Evolutionary conservation across 2,113 vertebrate species (phyloP).

Genomic region (Dolichallabes microphthalmus): DNA sequence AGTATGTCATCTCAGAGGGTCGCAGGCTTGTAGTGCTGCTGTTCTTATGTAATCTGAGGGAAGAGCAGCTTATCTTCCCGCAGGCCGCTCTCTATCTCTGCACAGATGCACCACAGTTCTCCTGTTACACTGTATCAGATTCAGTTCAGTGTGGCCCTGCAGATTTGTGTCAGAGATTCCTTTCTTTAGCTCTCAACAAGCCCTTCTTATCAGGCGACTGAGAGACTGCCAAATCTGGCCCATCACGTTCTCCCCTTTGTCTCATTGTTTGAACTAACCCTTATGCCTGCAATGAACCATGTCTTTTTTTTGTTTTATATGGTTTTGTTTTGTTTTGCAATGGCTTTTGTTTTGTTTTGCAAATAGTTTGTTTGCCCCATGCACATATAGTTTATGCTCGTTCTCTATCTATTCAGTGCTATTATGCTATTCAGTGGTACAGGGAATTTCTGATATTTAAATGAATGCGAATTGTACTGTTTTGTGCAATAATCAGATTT

Average conservation of each 20-base stretch:
- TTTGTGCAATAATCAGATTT: not conserved
- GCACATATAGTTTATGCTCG: conserved; percentile 24
- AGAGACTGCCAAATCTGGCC: conserved; percentile 66
- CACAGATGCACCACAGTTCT: conserved; percentile 56
- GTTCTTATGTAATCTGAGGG: conserved; percentile 70
- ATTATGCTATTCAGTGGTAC: not conserved
- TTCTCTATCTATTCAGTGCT: conserved; percentile 12
- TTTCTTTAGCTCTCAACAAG: conserved; percentile 76
- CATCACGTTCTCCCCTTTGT: conserved; percentile 63
- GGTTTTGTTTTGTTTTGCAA: conserved; percentile 50
- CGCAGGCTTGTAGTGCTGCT: conserved; percentile 47
- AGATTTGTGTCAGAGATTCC: conserved; percentile 67
- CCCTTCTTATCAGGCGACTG: conserved; percentile 64
- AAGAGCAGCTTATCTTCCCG: conserved; percentile 48
- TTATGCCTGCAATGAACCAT: conserved; percentile 57
- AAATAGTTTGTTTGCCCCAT: conserved; percentile 36
- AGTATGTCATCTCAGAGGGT: conserved; percentile 62
- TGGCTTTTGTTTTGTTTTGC: no score
- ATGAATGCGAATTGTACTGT: conserved; percentile 23
- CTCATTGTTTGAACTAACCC: conserved; percentile 64
- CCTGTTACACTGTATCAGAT: conserved; percentile 63
- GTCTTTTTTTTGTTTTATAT: conserved; percentile 57
- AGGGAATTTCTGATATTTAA: conserved; percentile 32
- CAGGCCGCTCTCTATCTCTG: conserved; percentile 63
- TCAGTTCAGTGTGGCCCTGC: conserved; percentile 69